Base-by-base conservation (phyloP, 2,113 vertebrate genomes). In the Nannobrachium achirus region DNA sequence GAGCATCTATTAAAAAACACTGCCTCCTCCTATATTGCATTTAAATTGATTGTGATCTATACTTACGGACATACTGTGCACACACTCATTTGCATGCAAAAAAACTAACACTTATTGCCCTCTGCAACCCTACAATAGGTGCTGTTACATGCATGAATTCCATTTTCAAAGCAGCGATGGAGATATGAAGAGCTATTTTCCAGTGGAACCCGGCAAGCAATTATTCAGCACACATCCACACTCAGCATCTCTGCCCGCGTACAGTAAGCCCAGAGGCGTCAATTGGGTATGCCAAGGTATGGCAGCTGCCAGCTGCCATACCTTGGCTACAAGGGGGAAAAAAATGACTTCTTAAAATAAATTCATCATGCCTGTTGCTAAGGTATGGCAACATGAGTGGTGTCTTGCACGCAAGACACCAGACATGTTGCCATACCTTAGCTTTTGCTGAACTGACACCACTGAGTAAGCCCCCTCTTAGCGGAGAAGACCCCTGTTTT, bases 31-130 rank as follows among this genome's bases (percentile, higher is more conserved):
- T 49, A 3, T 33, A 79, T 16, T 72, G 66, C 64, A 66, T 10
- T 53, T 61, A 79, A 58, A 69, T 45, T 69, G 67, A 76, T 80
- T 52, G 66, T 1, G 44, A 69, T 69, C 58, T 45, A 14, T 55
- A 44, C 57, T 46, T 42, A 14, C 58, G 6, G 18, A 75, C 68
- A 69, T 1, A 7, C 53, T 9, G 25, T 50, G 13, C 6, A 25
- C 60, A n/a, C 58, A 41, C 62, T 50, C 52, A 66, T 52, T 39
- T 10, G 6, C 65, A 80, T 55, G 55, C 64, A 63, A 62, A 10
- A 63, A 13, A 62, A 58, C 50, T 42, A 62, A 15, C 7, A 10
- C 62, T 14, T n/a, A 45, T 65, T 58, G 33, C 64, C 69, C 44
- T 16, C 13, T 1, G 11, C 49, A 15, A 13, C 10, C 25, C 48